Percentiles rank a stretch among this genome's conserved stretches.
phyloP scores from a whole-genome alignment of 1,140 invertebrate species.

The Drosophila paulistorum region DNA sequence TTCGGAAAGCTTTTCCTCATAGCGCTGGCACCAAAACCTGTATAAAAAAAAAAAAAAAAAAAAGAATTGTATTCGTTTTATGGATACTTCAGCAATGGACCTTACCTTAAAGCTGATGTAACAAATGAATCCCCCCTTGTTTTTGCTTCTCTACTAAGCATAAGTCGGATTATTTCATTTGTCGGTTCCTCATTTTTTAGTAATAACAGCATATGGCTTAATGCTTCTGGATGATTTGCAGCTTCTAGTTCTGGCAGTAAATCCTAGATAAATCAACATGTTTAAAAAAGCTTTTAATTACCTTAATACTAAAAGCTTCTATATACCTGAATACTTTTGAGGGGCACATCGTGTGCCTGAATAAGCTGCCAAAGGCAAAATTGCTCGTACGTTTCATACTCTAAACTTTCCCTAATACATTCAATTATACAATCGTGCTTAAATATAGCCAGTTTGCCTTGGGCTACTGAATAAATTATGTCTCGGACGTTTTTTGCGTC shows the following conservation, averaged over 20 bases:
- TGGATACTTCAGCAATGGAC: background rate
- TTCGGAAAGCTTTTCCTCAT: conserved; percentile 94
- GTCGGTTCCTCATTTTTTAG: conserved; percentile 96
- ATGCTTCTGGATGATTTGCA: conserved; percentile 94
- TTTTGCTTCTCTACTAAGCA: conserved; percentile 91
- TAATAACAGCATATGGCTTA: conserved; percentile 95
- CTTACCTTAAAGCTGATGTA: conserved; percentile 90
- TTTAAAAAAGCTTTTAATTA: too few species aligned
- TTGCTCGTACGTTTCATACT: conserved; percentile 98
- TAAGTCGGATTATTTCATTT: conserved; percentile 91
- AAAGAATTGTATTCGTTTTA: background rate
- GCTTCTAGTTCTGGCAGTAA: conserved; percentile 94
- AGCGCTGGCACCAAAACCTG: conserved; percentile 94
- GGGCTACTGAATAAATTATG: conserved; percentile 94
- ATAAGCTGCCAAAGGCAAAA: conserved; percentile 98
- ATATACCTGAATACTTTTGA: conserved; percentile 93
- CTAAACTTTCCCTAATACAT: conserved; percentile 91
- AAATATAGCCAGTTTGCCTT: conserved; percentile 93
- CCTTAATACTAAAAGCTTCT: background rate
- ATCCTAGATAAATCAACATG: conserved; percentile 46
- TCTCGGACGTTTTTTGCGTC: conserved; percentile 95
- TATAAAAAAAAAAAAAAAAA: too few species aligned
- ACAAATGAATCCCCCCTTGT: conserved; percentile 91
- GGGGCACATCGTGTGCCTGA: conserved; percentile 94
- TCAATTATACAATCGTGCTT: conserved; percentile 89